Evolutionary conservation across 92 coral and sea anemone genomes (phyloP).

Genomic region (Plumapathes pennacea): DNA sequence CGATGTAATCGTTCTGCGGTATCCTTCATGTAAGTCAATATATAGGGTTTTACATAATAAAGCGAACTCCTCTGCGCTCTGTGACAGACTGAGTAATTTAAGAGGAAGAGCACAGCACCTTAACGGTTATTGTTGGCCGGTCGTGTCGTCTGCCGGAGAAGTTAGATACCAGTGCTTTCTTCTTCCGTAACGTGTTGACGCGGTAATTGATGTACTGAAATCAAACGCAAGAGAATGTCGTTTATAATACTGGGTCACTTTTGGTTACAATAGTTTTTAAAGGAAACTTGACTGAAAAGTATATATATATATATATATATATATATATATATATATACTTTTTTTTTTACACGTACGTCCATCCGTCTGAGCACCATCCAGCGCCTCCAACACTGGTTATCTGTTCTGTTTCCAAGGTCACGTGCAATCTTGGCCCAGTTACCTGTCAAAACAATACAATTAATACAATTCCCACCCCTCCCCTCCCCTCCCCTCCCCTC

Average conservation of each 20-base stretch:
- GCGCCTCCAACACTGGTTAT: constrained; percentile 93
- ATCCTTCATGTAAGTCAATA: no score
- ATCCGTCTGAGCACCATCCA: constrained; percentile 66
- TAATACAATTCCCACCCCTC: background rate
- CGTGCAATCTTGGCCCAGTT: constrained; percentile 88
- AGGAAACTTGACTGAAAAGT: no score
- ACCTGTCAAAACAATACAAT: constrained; percentile 24
- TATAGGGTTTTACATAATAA: no score
- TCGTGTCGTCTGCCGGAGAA: constrained; percentile 72
- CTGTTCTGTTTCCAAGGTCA: constrained; percentile 78
- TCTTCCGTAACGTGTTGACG: constrained; percentile 73
- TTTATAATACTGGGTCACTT: background rate
- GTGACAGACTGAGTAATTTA: no score
- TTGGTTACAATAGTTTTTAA: background rate
- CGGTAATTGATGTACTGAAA: constrained; percentile 72
- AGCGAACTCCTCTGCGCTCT: no score
- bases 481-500: no score
- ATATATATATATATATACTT: no score
- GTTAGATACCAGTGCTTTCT: constrained; percentile 64
- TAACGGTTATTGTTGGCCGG: constrained; percentile 63
- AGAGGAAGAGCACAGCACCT: no score
- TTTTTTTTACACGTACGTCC: constrained; percentile 83
- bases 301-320: no score
- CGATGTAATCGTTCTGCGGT: no score
- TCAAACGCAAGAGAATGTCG: background rate